A percentile compares a stretch with the other conserved stretches of the same genome.
Evolutionary conservation across 2,113 vertebrate genomes (phyloP).

Genomic region (Rhabdornis inornatus): DNA sequence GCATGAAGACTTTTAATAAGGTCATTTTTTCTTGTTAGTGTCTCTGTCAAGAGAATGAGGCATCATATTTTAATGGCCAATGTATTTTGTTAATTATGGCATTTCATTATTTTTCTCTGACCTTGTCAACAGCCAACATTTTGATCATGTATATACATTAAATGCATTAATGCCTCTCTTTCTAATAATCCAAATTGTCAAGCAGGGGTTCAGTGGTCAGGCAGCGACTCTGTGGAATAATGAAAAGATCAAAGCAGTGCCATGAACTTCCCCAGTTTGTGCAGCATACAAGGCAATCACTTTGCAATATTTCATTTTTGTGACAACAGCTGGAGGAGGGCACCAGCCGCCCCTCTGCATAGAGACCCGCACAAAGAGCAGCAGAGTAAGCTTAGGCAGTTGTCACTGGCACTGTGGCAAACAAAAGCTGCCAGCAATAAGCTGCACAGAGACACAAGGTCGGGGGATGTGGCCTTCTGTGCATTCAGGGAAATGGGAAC

Average conservation of each 20-base stretch:
- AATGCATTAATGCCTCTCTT: conserved; percentile 9
- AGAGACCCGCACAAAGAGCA: neutral
- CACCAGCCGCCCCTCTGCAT: neutral
- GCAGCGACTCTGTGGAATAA: neutral
- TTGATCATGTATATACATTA: neutral
- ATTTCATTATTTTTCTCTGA: conserved; percentile 54
- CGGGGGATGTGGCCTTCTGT: neutral
- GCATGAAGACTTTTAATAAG: conserved; percentile 45
- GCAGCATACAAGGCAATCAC: neutral
- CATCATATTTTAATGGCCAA: conserved; percentile 39
- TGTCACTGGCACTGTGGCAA: neutral
- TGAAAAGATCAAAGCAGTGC: conserved; percentile 23
- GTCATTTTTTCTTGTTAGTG: conserved; percentile 52
- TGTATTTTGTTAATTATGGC: conserved; percentile 55
- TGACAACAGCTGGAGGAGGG: neutral
- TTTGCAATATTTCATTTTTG: neutral
- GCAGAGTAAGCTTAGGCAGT: neutral
- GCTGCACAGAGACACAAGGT: neutral
- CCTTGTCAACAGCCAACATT: conserved; percentile 43
- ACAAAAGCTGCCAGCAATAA: neutral
- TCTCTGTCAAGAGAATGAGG: conserved; percentile 31
- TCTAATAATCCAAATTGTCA: neutral
- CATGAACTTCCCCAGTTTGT: neutral
- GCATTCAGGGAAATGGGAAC: neutral
- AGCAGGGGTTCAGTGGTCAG: neutral